Conservation (phyloP, 2,888 invertebrate species). For the Eupithecia inturbata region DNA sequence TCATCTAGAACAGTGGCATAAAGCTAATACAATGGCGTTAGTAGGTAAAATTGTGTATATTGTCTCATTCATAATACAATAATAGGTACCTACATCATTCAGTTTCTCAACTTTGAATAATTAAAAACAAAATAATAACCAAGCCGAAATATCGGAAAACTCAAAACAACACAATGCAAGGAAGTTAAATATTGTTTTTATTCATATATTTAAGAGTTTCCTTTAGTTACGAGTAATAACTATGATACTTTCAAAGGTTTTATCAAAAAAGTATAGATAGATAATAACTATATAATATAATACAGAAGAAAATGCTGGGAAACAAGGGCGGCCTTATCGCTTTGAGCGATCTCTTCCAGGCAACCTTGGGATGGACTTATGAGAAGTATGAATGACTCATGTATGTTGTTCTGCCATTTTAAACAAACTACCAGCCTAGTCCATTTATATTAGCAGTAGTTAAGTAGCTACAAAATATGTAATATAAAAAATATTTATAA, state of each 20-base stretch:
- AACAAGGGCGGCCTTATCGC: too few species aligned
- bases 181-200: not conserved
- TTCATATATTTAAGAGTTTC: too few species aligned
- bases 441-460: not conserved
- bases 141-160: not conserved
- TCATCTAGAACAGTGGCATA: not conserved
- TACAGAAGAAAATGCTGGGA: too few species aligned
- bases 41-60: not conserved
- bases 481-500: not conserved
- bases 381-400: not conserved
- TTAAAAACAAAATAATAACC: not conserved
- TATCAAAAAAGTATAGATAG: not conserved
- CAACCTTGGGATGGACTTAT: too few species aligned
- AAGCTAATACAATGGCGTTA: not conserved
- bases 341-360: too few species aligned
- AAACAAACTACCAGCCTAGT: conserved; percentile 15
- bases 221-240: too few species aligned
- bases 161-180: not conserved
- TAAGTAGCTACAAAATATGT: not conserved
- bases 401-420: not conserved
- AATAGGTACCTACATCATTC: not conserved
- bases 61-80: not conserved
- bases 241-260: not conserved
- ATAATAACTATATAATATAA: too few species aligned
- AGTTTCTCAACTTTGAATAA: not conserved